These are phyloP conservation scores for Brachyalestes nurse DNA, from an alignment of 2,797 vertebrate species.

Conservation along the genomic window DNA sequence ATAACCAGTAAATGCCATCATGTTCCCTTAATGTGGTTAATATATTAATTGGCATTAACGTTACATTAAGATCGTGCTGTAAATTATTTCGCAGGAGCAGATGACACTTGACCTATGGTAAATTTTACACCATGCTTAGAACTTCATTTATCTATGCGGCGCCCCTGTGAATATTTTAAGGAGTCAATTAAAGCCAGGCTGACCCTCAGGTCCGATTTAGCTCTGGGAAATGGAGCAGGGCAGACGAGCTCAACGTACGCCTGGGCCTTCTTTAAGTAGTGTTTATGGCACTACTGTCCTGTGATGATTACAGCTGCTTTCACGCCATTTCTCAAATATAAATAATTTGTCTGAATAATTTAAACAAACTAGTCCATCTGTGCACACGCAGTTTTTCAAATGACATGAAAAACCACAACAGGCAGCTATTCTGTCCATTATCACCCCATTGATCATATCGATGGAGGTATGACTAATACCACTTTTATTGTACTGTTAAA, in stretches of 20 bases:
- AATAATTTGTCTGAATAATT: conserved; percentile 31
- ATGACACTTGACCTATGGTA: conserved; percentile 82
- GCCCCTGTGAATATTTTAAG: conserved; percentile 83
- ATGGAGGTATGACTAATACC: conserved; percentile 26
- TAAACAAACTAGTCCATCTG: conserved; percentile 2
- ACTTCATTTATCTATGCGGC: conserved; percentile 82
- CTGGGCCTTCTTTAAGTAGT: conserved; percentile 12
- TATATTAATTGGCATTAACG: conserved; percentile 81
- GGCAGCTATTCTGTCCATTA: conserved; percentile 12
- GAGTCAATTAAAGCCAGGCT: conserved; percentile 80
- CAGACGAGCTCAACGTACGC: conserved; percentile 46
- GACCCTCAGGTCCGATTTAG: conserved; percentile 71
- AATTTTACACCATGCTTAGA: conserved; percentile 81
- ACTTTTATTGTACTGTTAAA: conserved; percentile 51
- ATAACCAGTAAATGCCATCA: conserved; percentile 78
- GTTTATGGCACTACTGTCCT: conserved; percentile 1
- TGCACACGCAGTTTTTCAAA: conserved; percentile 9
- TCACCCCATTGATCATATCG: conserved; percentile 30
- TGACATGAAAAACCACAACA: conserved; percentile 21
- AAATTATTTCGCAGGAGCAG: conserved; percentile 79
- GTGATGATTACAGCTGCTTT: background rate
- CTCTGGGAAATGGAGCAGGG: conserved; percentile 55
- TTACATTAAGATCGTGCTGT: conserved; percentile 75
- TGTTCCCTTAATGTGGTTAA: conserved; percentile 76
- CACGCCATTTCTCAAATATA: conserved; percentile 11